Base-by-base conservation (phyloP, 2,797 vertebrate species). In the Halcyon chelicuti region DNA sequence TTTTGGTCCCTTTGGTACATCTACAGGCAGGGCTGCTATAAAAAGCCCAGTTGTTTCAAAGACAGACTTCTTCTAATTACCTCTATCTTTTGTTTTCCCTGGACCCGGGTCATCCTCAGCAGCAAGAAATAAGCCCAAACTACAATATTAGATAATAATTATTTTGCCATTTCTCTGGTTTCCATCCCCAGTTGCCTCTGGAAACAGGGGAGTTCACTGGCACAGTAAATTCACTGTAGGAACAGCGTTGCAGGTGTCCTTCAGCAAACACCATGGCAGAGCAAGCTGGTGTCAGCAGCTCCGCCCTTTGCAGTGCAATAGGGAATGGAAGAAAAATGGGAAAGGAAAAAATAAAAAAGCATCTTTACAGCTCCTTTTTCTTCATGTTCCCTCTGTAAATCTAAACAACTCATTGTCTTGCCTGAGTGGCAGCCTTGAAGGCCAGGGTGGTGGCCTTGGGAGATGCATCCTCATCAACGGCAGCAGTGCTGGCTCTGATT, bases 401-500 rank as follows among this genome's bases (percentile, higher is more conserved):
- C 42, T 58, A 52, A 76, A 42, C 20, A 44, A 22, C 28, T 54
- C 28, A 39, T 67, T 70, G 29, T 62, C n/a, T 44, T 66, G 80
- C 29, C 74, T 66, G 74, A 33, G 46, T 81, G 65, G 84, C 40
- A 90, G 33, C 90, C 40, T 61, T 58, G 57, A 21, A 60, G 57
- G 57, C 57, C 23, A 17, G 23, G 46, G 37, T 42, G 62, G 39
- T 3, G 1, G 61, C 75, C 81, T 82, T 86, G 61, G 52, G 65
- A 72, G 70, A 25, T 74, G 71, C 37, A 39, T 54, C 65, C 54
- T 74, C 19, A 39, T 40, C 70, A 60, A 8, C 9, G 81, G 46
- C 49, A 83, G 73, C 66, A 31, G n/a, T 2, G 1, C 51, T 77
- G 72, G 23, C 68, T 62, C 28, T 0, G 0, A 1, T 3, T 0